Conservation (phyloP, 30 jellyfish, hydroid and myxozoan genomes). For the Hydra vulgaris region DNA sequence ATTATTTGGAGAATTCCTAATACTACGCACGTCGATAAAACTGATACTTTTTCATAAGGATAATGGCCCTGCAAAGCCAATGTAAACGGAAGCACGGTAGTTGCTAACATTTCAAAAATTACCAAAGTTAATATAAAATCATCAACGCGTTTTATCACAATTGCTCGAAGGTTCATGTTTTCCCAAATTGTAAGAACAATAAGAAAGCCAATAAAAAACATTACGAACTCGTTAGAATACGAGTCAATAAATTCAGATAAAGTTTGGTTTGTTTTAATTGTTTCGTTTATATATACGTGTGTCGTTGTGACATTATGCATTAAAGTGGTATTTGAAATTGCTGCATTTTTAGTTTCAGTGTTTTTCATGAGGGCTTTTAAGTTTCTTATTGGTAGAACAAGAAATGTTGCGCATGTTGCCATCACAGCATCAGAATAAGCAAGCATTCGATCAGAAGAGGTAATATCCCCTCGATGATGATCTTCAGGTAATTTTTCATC, state of each 20-base stretch:
- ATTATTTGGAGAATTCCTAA: slow-evolving; percentile 1
- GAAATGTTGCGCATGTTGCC: slow-evolving; percentile 28
- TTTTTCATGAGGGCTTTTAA: too few species aligned
- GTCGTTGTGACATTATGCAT: too few species aligned
- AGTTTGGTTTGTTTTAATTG: not conserved
- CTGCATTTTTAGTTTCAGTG: too few species aligned
- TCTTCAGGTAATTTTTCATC: too few species aligned
- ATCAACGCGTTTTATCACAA: slow-evolving; percentile 20
- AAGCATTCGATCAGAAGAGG: slow-evolving; percentile 10
- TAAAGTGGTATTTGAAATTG: too few species aligned
- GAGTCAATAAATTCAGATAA: too few species aligned
- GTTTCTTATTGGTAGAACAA: slow-evolving; percentile 16
- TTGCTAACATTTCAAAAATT: not conserved
- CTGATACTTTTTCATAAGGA: slow-evolving; percentile 5
- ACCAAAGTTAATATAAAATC: slow-evolving; percentile 11
- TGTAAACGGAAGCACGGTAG: slow-evolving; percentile 21
- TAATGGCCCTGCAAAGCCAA: slow-evolving; percentile 16
- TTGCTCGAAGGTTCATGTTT: slow-evolving; percentile 19
- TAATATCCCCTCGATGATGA: too few species aligned
- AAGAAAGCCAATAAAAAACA: slow-evolving; percentile 27
- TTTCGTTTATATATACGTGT: not conserved
- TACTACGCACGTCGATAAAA: not conserved
- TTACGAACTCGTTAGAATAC: not conserved
- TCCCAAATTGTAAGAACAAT: slow-evolving; percentile 35
- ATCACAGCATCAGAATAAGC: slow-evolving; percentile 29